Base-by-base conservation (phyloP, 2,888 invertebrate species). In the Idaea straminata region DNA sequence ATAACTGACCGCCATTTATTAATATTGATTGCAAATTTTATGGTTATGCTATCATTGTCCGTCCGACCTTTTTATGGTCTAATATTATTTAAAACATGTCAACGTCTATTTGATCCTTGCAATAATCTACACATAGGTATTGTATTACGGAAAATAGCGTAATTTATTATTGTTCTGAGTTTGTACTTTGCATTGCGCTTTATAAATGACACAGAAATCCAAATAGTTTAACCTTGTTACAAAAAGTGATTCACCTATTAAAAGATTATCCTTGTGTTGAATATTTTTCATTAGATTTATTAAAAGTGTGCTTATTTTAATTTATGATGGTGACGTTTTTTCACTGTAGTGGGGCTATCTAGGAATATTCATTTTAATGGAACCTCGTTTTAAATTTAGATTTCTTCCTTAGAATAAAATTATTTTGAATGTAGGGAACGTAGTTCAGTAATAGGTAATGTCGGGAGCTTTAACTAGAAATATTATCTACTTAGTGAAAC, bases 21-120 rank as follows among this genome's bases (percentile, higher is more conserved):
- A 84, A 85, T 87, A 88, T 86, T 86, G 85, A 86, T 86, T 86
- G 86, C 86, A 82, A 88, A 89, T 87, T 47, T 87, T 87, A 85
- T 84, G 82, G 81, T 73, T 78, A 74, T 77, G 74, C 77, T 77
- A 75, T 80, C 82, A 88, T 87, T 88, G 85, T 86, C 76, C 47
- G 78, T 86, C 75, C 47, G 78, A 77, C 83, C 83, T 78, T 79
- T 83, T 85, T 81, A 81, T 83, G 79, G 72, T 77, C 76, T 76
- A 74, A 74, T 77, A 61, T 63, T 69, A 64, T 66, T 34, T 13
- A 47, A 47, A 47, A 58, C 36, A 59, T 34, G 59, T 59, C 57
- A 61, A 63, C 64, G 60, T n/a, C 57, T 66, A 68, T 62, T 67
- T 63, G 64, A 70, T 65, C 62, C 67, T 66, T 63, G 36, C 64